Evolutionary conservation across 2,113 vertebrate genomes (phyloP), one percentile per base, ranked within the genome.

Genomic region (Nyctibius bracteatus): DNA sequence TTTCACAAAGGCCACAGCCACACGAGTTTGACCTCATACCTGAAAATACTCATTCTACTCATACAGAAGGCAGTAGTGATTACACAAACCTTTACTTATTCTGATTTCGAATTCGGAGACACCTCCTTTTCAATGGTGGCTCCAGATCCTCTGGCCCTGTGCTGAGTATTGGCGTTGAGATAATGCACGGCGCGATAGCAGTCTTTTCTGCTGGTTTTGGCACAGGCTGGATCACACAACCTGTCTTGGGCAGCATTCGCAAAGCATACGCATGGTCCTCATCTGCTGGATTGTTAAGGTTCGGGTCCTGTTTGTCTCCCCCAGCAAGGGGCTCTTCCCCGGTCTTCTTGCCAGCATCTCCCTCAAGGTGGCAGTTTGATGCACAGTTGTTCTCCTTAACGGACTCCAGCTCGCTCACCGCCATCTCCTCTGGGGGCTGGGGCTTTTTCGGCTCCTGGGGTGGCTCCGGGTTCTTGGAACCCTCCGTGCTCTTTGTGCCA

Each of bases 91-190:
- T 99, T 98, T 98, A 99, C 98, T 99, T 99, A 98, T 99, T 99
- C 98, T 99, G 99, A 99, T 99, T 99, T 99, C 99, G 99, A 98
- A 99, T 99, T 98, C 99, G 99, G 98, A 99, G 99, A 97, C 99
- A 99, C 98, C 99, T 99, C 98, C 99, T 99, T 98, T 99, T 99
- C 97, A 99, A 97, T 20, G 99, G 99, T 58, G 99, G 99, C 98
- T 99, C 99, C 96, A 99, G 98, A 97, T 99, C 99, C 54, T 99
- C 98, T 90, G 99, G 98, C 96, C 99, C 99, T 33, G 98, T 97
- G 94, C 98, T 97, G 94, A 99, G 98, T 90, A 99, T 97, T 98
- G 98, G 98, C n/a, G 99, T 98, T 89, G 99, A 97, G 89, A 99
- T 98, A 98, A 99, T 98, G 97, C 99, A 99, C 19, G 99, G 99